Base-by-base conservation (phyloP, 2,113 vertebrate genomes). In the Gymnorhina tibicen region DNA sequence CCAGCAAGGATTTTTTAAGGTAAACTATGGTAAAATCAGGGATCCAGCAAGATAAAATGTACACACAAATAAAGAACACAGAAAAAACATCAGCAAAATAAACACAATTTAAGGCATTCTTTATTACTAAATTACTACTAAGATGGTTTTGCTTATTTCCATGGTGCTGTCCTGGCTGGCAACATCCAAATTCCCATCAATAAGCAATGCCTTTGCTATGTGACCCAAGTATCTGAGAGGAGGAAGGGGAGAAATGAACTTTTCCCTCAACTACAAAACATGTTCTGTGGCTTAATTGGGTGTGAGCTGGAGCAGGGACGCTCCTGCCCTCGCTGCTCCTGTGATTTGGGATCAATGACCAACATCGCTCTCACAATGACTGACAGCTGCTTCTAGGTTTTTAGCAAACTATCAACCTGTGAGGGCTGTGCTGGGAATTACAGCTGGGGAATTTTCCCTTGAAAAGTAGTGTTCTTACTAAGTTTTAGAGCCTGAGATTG, bases 271-370 rank as follows among this genome's bases (percentile, higher is more conserved):
- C 3, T 63, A 27, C 16, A 41, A 37, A 41, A 52, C 3, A 4
- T 2, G 10, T 7, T 11, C 0, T 6, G 41, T 18, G 41, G 41
- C 4, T 4, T 10, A 19, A 30, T 0, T 3, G 10, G 27, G 69
- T 16, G 16, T 15, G 69, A 63, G 60, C 42, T 26, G 52, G 39
- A 59, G 85, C 60, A 33, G 53, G 24, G 4, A 8, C 0, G 0
- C 33, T 46, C 32, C 49, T 10, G 55, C 5, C 42, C 19, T 2
- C 0, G 0, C 63, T 15, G n/a, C 44, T 35, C 44, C 70, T 32
- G 58, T 2, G 6, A 8, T 22, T 73, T 23, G 7, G 85, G 82
- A 70, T 23, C 8, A 6, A 32, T 44, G 67, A 44, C 64, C 3
- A 4, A 22, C 33, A 13, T 6, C 2, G 0, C 63, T 75, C 66